Evolutionary conservation across 2,113 vertebrate genomes (phyloP).

Genomic region (Mustela lutreola): DNA sequence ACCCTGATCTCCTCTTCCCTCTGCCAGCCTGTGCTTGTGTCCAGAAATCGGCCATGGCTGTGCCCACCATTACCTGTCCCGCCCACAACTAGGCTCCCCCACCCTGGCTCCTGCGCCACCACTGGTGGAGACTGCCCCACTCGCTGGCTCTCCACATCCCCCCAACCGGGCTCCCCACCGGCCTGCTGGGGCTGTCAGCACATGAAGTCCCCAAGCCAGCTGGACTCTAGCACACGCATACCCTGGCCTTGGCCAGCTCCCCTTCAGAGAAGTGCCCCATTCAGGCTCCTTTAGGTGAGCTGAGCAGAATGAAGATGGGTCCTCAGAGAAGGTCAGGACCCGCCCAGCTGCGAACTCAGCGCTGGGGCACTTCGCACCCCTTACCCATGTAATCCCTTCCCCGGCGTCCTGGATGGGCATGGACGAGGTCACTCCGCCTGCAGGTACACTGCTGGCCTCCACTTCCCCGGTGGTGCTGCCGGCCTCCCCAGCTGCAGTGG

Average conservation of each 20-base stretch:
- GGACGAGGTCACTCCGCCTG: fast-evolving
- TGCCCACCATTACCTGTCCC: not conserved
- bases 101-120: not conserved
- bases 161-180: not conserved
- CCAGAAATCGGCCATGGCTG: not conserved
- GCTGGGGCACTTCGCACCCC: not conserved
- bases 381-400: constrained; percentile 58
- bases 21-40: not conserved
- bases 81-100: not conserved
- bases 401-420: not conserved
- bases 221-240: not conserved
- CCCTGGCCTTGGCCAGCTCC: not conserved
- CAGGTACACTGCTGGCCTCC: not conserved
- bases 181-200: not conserved
- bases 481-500: not conserved
- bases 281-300: not conserved
- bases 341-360: not conserved
- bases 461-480: not conserved
- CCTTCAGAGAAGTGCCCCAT: not conserved
- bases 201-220: fast-evolving
- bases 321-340: not conserved
- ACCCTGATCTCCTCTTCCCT: not conserved
- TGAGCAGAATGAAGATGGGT: not conserved
- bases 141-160: not conserved
- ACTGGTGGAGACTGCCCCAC: not conserved